Evolutionary conservation across 2,888 invertebrate genomes (phyloP).

Genomic region (Pyralis farinalis): DNA sequence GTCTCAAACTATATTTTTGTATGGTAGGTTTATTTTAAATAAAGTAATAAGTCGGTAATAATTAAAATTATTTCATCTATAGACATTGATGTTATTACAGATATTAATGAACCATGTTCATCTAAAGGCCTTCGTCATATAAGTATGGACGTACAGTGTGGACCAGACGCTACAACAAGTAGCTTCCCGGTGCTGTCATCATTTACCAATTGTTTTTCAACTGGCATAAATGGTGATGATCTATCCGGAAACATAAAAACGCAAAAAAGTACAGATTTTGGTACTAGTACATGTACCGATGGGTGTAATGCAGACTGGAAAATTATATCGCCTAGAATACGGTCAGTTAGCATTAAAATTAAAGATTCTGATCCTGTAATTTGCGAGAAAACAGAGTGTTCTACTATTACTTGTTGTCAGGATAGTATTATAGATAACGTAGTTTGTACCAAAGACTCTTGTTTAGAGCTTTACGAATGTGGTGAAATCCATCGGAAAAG

Average conservation of each 20-base stretch:
- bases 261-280: slow-evolving; percentile 32
- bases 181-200: slow-evolving; percentile 36
- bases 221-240: slow-evolving; percentile 47
- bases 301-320: slow-evolving; percentile 20
- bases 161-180: slow-evolving; percentile 43
- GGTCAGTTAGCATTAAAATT: slow-evolving; percentile 40
- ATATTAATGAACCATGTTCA: slow-evolving; percentile 70
- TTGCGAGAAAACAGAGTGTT: slow-evolving; percentile 21
- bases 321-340: slow-evolving; percentile 29
- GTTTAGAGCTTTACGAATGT: slow-evolving; percentile 31
- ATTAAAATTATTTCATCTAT: too few relatives aligned
- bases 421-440: slow-evolving; percentile 8
- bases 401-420: slow-evolving; percentile 22
- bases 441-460: slow-evolving; percentile 26
- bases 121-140: slow-evolving; percentile 68
- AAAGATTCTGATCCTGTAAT: slow-evolving; percentile 38
- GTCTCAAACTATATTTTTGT: slow-evolving; percentile 56
- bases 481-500: slow-evolving; percentile 18
- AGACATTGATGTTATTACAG: slow-evolving; percentile 31
- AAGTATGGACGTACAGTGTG: slow-evolving; percentile 65
- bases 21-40: slow-evolving; percentile 29
- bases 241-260: slow-evolving; percentile 23
- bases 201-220: too few relatives aligned
- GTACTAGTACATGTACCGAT: slow-evolving; percentile 37
- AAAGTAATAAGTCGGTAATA: too few relatives aligned